Base-by-base conservation (phyloP, 2,888 invertebrate species). In the Ophion obscuratus region DNA sequence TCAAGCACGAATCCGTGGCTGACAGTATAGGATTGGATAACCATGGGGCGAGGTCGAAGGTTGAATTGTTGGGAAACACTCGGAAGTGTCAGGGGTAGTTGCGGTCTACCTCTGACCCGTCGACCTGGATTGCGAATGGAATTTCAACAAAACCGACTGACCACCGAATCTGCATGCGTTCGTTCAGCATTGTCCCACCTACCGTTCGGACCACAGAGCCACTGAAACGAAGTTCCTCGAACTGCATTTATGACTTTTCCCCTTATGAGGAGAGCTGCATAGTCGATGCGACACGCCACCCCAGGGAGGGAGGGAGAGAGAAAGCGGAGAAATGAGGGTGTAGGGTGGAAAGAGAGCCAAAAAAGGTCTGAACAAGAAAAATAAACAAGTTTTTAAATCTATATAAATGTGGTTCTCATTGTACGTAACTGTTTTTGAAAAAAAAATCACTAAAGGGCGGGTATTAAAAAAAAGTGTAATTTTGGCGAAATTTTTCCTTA, bases 81-180 rank as follows among this genome's bases (percentile, higher is more conserved):
- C 70, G 76, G 61, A 73, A 74, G 75, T 79, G 79, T 83, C 83
- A 83, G 82, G 17, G 76, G 44, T 71, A 36, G 79, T 75, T 82
- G 82, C 71, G 85, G 85, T 80, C 83, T 74, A 81, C 81, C 81
- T 40, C 78, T 57, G 77, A 84, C 73, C 77, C 57, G 75, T 81
- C 81, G 53, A 73, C 66, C 83, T 71, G 75, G 27, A 70, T 76
- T 59, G 61, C 79, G 36, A 83, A 66, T 71, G 61, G 61, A 59
- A 71, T 78, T 81, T 74, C 68, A 53, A 59, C 78, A 53, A 79
- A 71, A 71, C 40, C 31, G 71, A 62, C 53, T 36, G 64, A 44
- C 64, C 64, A 40, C 24, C 71, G n/a, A 64, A 71, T 64, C 53
- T 80, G 5, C 47, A 20, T 67, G 62, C 20, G 17, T 27, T 70